Evolutionary conservation across 2,888 invertebrate species (phyloP).

Genomic region (Belgica antarctica): DNA sequence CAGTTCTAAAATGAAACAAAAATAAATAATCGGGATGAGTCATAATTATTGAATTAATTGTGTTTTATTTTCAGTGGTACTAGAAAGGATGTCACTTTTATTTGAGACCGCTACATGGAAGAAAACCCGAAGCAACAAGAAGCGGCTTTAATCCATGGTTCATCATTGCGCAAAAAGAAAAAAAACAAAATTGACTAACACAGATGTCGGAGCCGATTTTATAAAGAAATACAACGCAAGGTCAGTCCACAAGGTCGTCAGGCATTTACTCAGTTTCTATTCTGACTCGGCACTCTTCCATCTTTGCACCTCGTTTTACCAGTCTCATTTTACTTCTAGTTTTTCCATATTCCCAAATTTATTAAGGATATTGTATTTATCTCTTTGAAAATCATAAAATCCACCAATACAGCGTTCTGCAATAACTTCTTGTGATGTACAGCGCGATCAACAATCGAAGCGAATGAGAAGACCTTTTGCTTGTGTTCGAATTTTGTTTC

Average conservation of each 20-base stretch:
- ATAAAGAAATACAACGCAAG: no score
- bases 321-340: no score
- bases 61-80: no score
- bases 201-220: no score
- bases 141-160: no score
- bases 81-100: no score
- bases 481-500: constrained; percentile 35
- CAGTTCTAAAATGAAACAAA: constrained; percentile 6
- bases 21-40: neutral
- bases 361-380: neutral
- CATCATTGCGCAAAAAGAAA: no score
- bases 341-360: neutral
- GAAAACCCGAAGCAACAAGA: no score
- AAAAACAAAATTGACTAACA: no score
- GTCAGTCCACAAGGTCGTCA: constrained; percentile 39
- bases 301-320: neutral
- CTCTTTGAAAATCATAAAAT: neutral
- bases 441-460: constrained; percentile 30
- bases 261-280: neutral
- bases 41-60: neutral
- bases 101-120: no score
- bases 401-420: constrained; percentile 20
- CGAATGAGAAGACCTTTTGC: constrained; percentile 39
- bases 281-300: neutral
- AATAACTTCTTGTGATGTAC: constrained; percentile 29